Conservation (phyloP, 2,113 vertebrate species). For the Sinocyclocheilus anophthalmus region DNA sequence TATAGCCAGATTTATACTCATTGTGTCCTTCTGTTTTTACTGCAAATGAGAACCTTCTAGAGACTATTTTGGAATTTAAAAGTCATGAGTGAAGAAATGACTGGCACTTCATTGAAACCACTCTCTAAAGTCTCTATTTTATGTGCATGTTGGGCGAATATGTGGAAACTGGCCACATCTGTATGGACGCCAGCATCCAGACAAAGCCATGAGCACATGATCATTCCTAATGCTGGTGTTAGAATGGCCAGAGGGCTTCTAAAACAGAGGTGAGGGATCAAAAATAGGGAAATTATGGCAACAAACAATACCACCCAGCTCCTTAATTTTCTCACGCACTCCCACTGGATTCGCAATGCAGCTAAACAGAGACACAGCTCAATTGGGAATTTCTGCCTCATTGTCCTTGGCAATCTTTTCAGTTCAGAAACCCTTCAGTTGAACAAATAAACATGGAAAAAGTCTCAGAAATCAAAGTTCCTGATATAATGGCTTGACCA, state of each 20-base stretch:
- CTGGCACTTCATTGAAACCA: constrained; percentile 22
- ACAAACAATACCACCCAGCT: constrained; percentile 42
- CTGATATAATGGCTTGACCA: not conserved
- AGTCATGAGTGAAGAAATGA: constrained; percentile 1
- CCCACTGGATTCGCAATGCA: constrained; percentile 29
- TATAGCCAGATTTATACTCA: too few species aligned
- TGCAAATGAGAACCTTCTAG: not conserved
- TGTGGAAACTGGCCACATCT: constrained; percentile 4
- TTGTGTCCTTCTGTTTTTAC: not conserved
- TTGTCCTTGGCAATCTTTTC: constrained; percentile 44
- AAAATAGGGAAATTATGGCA: constrained; percentile 13
- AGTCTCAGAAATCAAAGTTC: constrained; percentile 3
- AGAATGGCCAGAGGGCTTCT: constrained; percentile 25
- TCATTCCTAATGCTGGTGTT: constrained; percentile 7
- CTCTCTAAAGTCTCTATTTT: constrained; percentile 11
- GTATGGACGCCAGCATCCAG: not conserved
- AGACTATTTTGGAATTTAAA: not conserved
- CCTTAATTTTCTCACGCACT: constrained; percentile 47
- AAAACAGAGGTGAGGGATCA: constrained; percentile 28
- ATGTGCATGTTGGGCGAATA: not conserved
- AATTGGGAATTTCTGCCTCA: constrained; percentile 44
- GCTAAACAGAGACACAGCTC: constrained; percentile 1
- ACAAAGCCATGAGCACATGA: constrained; percentile 10
- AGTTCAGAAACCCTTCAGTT: constrained; percentile 13
- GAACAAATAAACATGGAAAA: constrained; percentile 40